A percentile compares a stretch with the other conserved stretches of the same genome.
phyloP scores from a whole-genome alignment of 2,113 vertebrate species.

The Globicephala melas region DNA sequence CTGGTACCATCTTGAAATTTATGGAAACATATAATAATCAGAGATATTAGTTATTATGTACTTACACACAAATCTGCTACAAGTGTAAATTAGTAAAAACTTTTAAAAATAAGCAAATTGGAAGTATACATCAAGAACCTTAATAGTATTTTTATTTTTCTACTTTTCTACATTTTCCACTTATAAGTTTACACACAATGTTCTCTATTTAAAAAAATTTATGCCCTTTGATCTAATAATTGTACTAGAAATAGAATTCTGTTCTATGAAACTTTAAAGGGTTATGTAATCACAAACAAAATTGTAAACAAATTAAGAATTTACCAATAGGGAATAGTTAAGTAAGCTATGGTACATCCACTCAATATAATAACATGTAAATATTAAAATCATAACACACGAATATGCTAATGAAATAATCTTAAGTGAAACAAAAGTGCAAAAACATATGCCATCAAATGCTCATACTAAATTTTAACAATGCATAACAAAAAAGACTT shows the following conservation, averaged over 20 bases:
- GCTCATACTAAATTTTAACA: background rate
- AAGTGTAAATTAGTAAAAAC: background rate
- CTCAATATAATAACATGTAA: background rate
- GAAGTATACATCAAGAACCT: background rate
- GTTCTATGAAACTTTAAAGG: background rate
- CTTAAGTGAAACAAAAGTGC: background rate
- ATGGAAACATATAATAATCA: background rate
- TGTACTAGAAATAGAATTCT: background rate
- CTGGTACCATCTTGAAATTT: background rate
- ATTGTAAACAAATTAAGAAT: background rate
- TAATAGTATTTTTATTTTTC: background rate
- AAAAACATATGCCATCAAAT: background rate
- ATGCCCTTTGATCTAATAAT: background rate
- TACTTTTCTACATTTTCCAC: slow-evolving; percentile 1
- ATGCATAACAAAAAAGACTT: background rate
- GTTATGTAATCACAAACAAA: background rate
- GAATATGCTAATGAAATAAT: background rate
- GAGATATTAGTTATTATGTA: background rate
- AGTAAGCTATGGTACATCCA: background rate
- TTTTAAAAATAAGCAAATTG: background rate
- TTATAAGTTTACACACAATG: background rate
- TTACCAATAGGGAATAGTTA: background rate
- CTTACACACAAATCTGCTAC: background rate
- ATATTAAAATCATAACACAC: background rate
- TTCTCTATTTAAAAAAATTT: background rate